These are phyloP conservation scores for Rousettus madagascariensis DNA, from an alignment of 2,797 vertebrate species.

Conservation along the genomic window DNA sequence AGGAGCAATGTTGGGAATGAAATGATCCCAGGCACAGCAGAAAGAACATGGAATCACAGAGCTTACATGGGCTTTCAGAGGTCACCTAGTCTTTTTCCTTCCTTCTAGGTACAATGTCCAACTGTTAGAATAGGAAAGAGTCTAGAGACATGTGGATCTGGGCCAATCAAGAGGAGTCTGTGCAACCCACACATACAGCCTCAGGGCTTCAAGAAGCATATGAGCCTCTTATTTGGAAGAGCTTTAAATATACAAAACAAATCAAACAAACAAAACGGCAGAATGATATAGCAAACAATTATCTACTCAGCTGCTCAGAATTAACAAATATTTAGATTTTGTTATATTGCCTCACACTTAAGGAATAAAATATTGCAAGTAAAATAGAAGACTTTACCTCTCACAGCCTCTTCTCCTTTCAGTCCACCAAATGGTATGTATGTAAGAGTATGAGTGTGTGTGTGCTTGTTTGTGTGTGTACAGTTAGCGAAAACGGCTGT, in stretches of 20 bases:
- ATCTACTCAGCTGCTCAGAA: not conserved
- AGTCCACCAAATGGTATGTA: not conserved
- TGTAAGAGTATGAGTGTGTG: not conserved
- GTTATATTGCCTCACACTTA: not conserved
- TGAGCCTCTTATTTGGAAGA: not conserved
- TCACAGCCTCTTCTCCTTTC: not conserved
- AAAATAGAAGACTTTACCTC: not conserved
- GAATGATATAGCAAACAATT: not conserved
- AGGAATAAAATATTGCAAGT: not conserved
- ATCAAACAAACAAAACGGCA: not conserved
- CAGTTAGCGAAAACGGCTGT: not conserved
- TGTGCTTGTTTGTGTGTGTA: not conserved
- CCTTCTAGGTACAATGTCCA: not conserved
- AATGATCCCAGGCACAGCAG: not conserved
- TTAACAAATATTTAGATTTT: slow-evolving; percentile 41
- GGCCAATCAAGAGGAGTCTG: not conserved
- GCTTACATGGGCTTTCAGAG: not conserved
- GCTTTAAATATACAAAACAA: not conserved
- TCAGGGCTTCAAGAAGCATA: not conserved
- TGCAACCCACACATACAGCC: fast-evolving
- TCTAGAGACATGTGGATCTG: not conserved
- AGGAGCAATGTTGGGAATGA: not conserved
- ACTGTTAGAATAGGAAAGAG: not conserved
- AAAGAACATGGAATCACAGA: not conserved
- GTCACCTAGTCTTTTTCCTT: not conserved